A percentile compares a stretch with the other conserved stretches of the same genome.
phyloP scores from a whole-genome alignment of 2,888 invertebrate species.

The Drosophila setosimentum region DNA sequence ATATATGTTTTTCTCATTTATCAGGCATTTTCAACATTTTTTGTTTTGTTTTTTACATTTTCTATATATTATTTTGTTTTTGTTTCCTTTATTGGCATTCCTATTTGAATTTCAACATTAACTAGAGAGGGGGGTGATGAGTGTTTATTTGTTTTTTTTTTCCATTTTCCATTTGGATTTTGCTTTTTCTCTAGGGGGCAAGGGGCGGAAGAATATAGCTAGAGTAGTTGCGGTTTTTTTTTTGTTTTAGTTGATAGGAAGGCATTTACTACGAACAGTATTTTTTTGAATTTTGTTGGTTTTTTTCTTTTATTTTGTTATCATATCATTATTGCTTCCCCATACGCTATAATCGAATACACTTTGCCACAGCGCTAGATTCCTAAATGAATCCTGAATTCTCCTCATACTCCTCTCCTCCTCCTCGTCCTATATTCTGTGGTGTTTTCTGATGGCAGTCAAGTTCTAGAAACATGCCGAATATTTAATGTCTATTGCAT shows the following conservation, averaged over 20 bases:
- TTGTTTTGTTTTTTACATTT: conserved; percentile 39
- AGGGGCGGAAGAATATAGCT: conserved; percentile 21
- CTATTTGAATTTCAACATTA: conserved; percentile 70
- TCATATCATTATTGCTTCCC: conserved; percentile 26
- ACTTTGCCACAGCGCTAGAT: conserved; percentile 26
- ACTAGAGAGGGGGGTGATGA: conserved; percentile 55
- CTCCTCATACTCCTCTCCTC: background rate
- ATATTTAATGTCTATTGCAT: conserved; percentile 35
- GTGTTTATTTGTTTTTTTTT: conserved; percentile 9
- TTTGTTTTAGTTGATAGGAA: conserved; percentile 18
- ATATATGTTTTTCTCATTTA: conserved; percentile 37
- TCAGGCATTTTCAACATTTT: conserved; percentile 67
- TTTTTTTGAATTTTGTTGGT: background rate
- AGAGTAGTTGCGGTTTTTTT: conserved; percentile 14
- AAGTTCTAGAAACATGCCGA: conserved; percentile 30
- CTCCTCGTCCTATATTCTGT: background rate
- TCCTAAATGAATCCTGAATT: conserved; percentile 13
- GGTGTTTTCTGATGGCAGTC: conserved; percentile 9
- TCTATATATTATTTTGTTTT: conserved; percentile 36
- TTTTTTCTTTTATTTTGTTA: background rate
- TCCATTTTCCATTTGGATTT: conserved; percentile 1
- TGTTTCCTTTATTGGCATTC: conserved; percentile 58
- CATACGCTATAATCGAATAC: conserved; percentile 18
- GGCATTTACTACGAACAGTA: conserved; percentile 28
- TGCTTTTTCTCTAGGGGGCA: conserved; percentile 8